Conservation (phyloP, 2,113 vertebrate genomes). For the Cebus imitator region DNA sequence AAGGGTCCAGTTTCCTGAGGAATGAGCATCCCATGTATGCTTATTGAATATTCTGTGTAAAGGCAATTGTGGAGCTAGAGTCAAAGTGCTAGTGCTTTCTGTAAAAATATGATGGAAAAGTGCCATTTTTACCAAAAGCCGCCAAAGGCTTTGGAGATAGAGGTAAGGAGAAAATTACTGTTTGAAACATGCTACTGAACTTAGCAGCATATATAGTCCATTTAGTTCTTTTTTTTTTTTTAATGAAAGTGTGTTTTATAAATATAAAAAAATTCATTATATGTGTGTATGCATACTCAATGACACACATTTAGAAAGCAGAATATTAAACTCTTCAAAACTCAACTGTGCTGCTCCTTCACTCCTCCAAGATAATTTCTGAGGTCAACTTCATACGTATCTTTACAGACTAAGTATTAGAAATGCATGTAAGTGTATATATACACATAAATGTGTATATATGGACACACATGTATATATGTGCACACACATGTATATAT, state of each 20-base stretch:
- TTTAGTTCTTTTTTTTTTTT: neutral
- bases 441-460: neutral
- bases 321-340: neutral
- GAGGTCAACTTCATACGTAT: neutral
- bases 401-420: neutral
- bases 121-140: slow-evolving; percentile 54
- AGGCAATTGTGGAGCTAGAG: slow-evolving; percentile 43
- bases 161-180: slow-evolving; percentile 52
- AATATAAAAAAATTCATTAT: neutral
- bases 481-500: too few species aligned
- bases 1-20: slow-evolving; percentile 68
- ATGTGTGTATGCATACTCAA: neutral
- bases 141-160: slow-evolving; percentile 32
- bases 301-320: neutral
- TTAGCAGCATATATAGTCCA: slow-evolving; percentile 26
- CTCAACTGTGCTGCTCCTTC: neutral
- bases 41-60: slow-evolving; percentile 47
- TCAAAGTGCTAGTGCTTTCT: slow-evolving; percentile 40
- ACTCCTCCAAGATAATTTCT: neutral
- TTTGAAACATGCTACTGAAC: slow-evolving; percentile 51
- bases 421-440: too few species aligned
- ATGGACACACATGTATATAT: neutral
- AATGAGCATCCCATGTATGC: slow-evolving; percentile 51
- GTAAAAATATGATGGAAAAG: slow-evolving; percentile 57
- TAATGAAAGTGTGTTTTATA: slow-evolving; percentile 35